phyloP scores from a whole-genome alignment of 2,888 invertebrate genomes.

The Lypha dubia region DNA sequence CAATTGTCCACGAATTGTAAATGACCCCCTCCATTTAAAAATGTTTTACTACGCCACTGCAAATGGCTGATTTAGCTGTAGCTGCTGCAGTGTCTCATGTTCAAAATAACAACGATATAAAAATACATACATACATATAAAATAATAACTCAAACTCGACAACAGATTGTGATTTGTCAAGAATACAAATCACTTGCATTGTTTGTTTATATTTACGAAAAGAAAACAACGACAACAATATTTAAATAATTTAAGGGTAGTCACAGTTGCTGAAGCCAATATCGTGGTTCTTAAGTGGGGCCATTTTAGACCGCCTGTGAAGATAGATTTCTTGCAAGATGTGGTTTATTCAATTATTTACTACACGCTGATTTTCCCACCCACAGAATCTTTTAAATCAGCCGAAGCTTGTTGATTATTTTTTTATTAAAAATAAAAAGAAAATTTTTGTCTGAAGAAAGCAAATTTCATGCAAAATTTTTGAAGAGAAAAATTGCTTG shows the following conservation, averaged over 20 bases:
- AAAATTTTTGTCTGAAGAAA: too few relatives aligned
- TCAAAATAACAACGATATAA: slow-evolving; percentile 32
- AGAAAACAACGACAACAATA: background rate
- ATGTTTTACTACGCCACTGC: background rate
- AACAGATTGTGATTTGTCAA: slow-evolving; percentile 38
- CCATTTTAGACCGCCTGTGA: too few relatives aligned
- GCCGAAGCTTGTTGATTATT: too few relatives aligned
- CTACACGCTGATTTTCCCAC: too few relatives aligned
- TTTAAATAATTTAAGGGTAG: slow-evolving; percentile 24
- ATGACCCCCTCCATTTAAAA: too few relatives aligned
- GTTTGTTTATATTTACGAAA: slow-evolving; percentile 50
- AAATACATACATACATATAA: slow-evolving; percentile 26
- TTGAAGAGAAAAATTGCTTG: too few relatives aligned
- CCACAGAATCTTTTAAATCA: too few relatives aligned
- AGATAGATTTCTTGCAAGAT: too few relatives aligned
- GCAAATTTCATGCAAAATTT: too few relatives aligned
- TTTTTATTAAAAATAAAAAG: too few relatives aligned
- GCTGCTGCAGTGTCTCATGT: slow-evolving; percentile 16
- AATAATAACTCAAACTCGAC: slow-evolving; percentile 42
- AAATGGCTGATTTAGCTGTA: background rate
- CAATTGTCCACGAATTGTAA: too few relatives aligned
- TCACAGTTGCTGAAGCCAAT: slow-evolving; percentile 10
- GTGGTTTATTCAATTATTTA: too few relatives aligned
- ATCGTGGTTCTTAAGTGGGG: background rate
- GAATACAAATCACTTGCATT: slow-evolving; percentile 62